These are phyloP conservation scores for Cyanistes caeruleus DNA, from an alignment of 2,113 vertebrate species.

Conservation along the genomic window DNA sequence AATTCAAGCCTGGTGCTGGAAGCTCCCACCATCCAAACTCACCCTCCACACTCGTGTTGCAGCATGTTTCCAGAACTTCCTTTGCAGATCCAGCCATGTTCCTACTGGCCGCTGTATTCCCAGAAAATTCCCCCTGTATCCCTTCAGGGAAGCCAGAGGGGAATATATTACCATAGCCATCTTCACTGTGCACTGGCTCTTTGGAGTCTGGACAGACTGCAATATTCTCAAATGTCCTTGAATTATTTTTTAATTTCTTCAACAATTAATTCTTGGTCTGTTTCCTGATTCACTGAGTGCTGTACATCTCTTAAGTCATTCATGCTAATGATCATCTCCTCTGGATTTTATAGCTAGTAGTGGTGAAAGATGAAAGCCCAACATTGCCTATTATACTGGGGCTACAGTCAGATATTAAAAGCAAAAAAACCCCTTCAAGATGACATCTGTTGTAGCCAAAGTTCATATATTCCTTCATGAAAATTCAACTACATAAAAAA, in stretches of 20 bases:
- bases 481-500: constrained; percentile 22
- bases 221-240: not conserved
- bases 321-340: constrained; percentile 28
- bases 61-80: not conserved
- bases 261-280: not conserved
- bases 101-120: not conserved
- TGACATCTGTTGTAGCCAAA: constrained; percentile 41
- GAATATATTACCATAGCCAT: not conserved
- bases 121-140: not conserved
- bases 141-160: not conserved
- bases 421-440: not conserved
- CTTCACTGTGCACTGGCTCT: not conserved
- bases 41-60: not conserved
- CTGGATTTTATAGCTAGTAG: not conserved
- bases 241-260: constrained; percentile 1
- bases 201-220: not conserved
- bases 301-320: not conserved
- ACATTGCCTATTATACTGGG: not conserved
- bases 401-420: not conserved
- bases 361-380: constrained; percentile 13
- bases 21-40: not conserved
- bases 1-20: not conserved
- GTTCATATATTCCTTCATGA: constrained; percentile 30
- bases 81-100: not conserved
- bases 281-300: not conserved